phyloP scores from a whole-genome alignment of 2,797 vertebrate genomes.

The Lophotriccus pileatus region DNA sequence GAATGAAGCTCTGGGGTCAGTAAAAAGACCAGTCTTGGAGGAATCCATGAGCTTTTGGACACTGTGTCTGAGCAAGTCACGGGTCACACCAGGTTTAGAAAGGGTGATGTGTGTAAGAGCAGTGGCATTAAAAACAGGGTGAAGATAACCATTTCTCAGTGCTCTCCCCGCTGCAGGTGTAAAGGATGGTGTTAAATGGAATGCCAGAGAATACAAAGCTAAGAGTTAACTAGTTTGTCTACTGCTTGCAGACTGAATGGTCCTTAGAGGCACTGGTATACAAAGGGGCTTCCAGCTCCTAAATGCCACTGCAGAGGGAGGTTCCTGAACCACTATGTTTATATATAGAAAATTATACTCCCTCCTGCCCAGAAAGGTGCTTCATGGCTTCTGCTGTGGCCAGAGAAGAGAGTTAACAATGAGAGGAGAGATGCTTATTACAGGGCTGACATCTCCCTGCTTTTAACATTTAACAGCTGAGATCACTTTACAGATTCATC shows the following conservation, averaged over 20 bases:
- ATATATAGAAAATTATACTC: not conserved
- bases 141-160: not conserved
- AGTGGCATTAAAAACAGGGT: not conserved
- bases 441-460: not conserved
- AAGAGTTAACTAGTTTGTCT: not conserved
- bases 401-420: not conserved
- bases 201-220: not conserved
- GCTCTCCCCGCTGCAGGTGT: not conserved
- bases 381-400: not conserved
- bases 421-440: not conserved
- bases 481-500: not conserved
- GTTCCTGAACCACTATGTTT: not conserved
- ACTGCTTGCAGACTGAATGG: not conserved
- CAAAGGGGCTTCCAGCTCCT: not conserved
- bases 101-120: not conserved
- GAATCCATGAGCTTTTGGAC: not conserved
- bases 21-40: not conserved
- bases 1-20: not conserved
- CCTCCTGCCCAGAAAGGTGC: not conserved
- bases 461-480: not conserved
- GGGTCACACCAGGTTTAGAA: not conserved
- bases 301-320: not conserved
- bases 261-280: not conserved
- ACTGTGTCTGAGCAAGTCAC: not conserved
- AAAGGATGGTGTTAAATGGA: not conserved